Conservation (phyloP, 1,140 invertebrate species). For the Anadara kagoshimensis region DNA sequence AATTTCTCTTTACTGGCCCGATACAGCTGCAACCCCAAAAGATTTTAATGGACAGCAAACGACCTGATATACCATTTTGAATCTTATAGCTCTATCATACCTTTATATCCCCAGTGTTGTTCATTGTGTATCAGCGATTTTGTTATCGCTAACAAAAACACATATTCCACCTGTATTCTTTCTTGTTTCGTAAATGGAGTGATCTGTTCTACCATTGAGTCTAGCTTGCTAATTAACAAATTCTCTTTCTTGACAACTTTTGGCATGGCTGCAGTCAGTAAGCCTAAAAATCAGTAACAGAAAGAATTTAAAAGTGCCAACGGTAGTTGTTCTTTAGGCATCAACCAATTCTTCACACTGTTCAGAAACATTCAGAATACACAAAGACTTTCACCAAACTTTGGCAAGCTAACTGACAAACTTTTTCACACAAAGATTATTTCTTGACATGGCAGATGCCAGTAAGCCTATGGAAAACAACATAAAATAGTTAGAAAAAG, state of each 20-base stretch:
- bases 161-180: conserved; percentile 61
- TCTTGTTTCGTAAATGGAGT: conserved; percentile 38
- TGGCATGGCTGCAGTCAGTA: conserved; percentile 47
- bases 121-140: conserved; percentile 41
- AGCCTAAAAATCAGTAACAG: conserved; percentile 27
- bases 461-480: too few species aligned
- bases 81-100: conserved; percentile 15
- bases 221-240: conserved; percentile 28
- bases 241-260: conserved; percentile 45
- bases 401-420: too few species aligned
- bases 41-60: not conserved
- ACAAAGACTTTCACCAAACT: too few species aligned
- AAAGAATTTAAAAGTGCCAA: too few species aligned
- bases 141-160: conserved; percentile 55
- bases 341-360: too few species aligned
- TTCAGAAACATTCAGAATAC: too few species aligned
- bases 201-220: conserved; percentile 27
- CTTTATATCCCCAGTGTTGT: conserved; percentile 55
- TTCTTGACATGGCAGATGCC: too few species aligned
- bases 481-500: too few species aligned
- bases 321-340: too few species aligned
- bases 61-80: not conserved
- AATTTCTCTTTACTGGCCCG: too few species aligned
- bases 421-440: too few species aligned
- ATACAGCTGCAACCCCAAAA: not conserved